phyloP scores from a whole-genome alignment of 2,113 vertebrate species.

The Meriones unguiculatus region DNA sequence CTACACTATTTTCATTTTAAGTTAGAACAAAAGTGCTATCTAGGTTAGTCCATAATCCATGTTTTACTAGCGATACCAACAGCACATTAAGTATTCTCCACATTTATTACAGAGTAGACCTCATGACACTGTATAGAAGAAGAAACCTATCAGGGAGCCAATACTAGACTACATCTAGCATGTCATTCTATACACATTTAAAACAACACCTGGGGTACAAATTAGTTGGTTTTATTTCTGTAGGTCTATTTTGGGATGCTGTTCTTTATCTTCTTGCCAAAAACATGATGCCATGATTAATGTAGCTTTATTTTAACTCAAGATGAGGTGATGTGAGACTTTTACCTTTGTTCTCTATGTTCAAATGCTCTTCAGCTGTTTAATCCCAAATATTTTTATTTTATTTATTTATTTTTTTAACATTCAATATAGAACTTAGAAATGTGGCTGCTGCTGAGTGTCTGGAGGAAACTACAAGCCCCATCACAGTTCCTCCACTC shows the following conservation, averaged over 20 bases:
- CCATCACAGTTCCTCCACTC: too few species aligned
- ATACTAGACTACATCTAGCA: neutral
- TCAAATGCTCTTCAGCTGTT: neutral
- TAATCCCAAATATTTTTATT: neutral
- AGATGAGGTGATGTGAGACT: neutral
- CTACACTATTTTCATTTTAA: neutral
- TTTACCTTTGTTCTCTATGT: neutral
- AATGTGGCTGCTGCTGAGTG: neutral
- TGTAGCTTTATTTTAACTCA: neutral
- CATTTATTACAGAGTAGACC: neutral
- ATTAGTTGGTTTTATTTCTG: neutral
- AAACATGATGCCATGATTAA: neutral
- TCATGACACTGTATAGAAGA: neutral
- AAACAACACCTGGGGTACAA: neutral
- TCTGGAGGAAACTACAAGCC: neutral
- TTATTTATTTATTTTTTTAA: neutral
- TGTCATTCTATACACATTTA: neutral
- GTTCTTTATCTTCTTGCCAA: neutral
- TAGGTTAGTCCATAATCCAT: neutral
- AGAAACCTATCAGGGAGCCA: neutral
- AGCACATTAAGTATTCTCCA: neutral
- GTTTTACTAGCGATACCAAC: neutral
- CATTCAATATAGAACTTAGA: neutral
- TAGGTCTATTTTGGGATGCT: neutral
- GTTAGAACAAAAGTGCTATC: neutral